Conservation (phyloP, 2,888 invertebrate species). For the Ptychoptera albimana region DNA sequence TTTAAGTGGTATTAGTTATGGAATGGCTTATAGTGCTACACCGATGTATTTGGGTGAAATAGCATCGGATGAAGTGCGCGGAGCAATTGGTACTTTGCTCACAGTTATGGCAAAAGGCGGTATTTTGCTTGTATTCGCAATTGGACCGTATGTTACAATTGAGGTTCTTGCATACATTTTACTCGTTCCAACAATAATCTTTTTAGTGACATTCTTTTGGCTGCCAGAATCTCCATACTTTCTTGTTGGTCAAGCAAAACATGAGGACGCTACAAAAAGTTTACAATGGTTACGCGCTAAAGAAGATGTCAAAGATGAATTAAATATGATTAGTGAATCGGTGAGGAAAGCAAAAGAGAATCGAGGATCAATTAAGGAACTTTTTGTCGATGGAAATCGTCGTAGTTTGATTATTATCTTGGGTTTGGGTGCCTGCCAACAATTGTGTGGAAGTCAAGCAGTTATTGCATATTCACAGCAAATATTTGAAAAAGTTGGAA, state of each 20-base stretch:
- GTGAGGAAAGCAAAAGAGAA: constrained; percentile 39
- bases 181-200: constrained; percentile 37
- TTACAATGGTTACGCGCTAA: constrained; percentile 40
- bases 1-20: constrained; percentile 45
- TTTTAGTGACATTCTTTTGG: constrained; percentile 38
- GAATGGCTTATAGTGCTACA: constrained; percentile 40
- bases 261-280: constrained; percentile 36
- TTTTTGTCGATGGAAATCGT: constrained; percentile 35
- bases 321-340: constrained; percentile 35
- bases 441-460: constrained; percentile 44
- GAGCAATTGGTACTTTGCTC: constrained; percentile 42
- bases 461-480: constrained; percentile 41
- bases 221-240: constrained; percentile 53
- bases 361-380: constrained; percentile 33
- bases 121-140: constrained; percentile 40
- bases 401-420: constrained; percentile 41
- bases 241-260: constrained; percentile 33
- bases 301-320: constrained; percentile 36
- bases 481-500: constrained; percentile 41
- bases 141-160: constrained; percentile 42
- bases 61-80: constrained; percentile 40
- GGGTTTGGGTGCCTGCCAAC: constrained; percentile 42
- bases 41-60: constrained; percentile 48
- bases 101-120: constrained; percentile 41
- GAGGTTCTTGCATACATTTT: constrained; percentile 38